Evolutionary conservation across 2,888 invertebrate genomes (phyloP), one percentile per base, ranked within the genome.

Genomic region (Pandemis heparana): DNA sequence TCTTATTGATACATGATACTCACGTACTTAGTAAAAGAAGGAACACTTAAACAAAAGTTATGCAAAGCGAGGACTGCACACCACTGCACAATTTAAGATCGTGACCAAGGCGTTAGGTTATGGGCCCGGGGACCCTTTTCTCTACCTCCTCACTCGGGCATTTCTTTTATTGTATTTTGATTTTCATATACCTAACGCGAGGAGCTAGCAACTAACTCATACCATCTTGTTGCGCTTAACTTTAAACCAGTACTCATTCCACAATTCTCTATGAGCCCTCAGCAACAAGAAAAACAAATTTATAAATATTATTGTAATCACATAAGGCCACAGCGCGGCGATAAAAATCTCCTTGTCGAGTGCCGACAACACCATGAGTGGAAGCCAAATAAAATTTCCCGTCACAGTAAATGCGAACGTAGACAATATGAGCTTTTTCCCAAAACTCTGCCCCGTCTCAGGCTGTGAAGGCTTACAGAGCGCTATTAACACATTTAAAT

Each of bases 281-380:
- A 68, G 38, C 48, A 61, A 23, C n/a, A 68, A 10, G n/a, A 68
- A 68, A 32, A 68, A 68, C 43, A 68, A 14, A 38, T 68, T 68
- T 38, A 68, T 32, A 46, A 14, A 61, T 10, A 60, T 5, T 16
- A 32, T 23, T 8, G 67, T 59, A 32, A 41, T 41, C n/a, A 61
- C 46, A 9, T 48, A 38, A 16, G 56, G 56, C 56, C 48, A n/a
- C 10, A 48, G 23, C 14, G 16, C 10, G n/a, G 60, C 9, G 43
- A 38, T n/a, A 23, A 56, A 56, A 23, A 56, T 23, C 18, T 56
- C 56, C 56, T 56, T 56, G 18, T 56, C 56, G 4, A 56, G 10
- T 23, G 5, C 56, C 23, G 56, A 56, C 23, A 56, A 12, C 12
- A 56, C 56, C 56, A 56, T 23, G 1, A 56, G 23, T n/a, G 56